Base-by-base conservation (phyloP, 2,113 vertebrate species). In the Coryphaenoides rupestris region DNA sequence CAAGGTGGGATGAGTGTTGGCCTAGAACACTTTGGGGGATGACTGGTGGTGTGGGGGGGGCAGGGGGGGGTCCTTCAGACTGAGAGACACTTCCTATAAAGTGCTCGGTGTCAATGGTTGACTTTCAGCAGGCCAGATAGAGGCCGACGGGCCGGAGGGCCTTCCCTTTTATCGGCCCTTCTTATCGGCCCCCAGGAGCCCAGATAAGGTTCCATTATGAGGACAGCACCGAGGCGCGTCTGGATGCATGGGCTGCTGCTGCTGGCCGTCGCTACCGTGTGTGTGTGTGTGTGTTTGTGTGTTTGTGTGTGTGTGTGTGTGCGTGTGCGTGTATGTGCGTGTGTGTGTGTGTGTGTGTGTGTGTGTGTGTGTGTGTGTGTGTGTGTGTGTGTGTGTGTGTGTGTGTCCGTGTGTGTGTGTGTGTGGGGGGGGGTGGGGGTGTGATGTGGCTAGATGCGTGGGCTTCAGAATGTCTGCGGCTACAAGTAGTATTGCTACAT, bases 61-160 rank as follows among this genome's bases (percentile, higher is more conserved):
- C 82, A 63, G 66, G 76, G 80, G 62, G 76, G 66, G 73, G 78
- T 66, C 78, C 80, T 68, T 69, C 66, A 79, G 33, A 40, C 77
- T 86, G 89, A 89, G 87, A 89, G 87, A 86, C 80, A 89, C 89
- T 89, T 90, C 89, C 89, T 90, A 85, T 85, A 89, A 90, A 91
- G 87, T 90, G 90, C 86, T 66, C 77, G 47, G 89, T 89, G 89
- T 91, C 87, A 90, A 90, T 89, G 77, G 88, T 78, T 72, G 81
- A 88, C 89, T 92, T 90, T 92, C 89, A 91, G 87, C 87, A 80
- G 75, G 75, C 78, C 65, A 86, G 89, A 91, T 92, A 90, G 89
- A 84, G 80, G 49, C 58, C 68, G 61, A 73, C 74, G 82, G 62
- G 78, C 78, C 78, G 80, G 85, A 12, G 33, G 33, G n/a, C n/a